Evolutionary conservation across 1,140 invertebrate species (phyloP).

Genomic region (Drepana arcuata): DNA sequence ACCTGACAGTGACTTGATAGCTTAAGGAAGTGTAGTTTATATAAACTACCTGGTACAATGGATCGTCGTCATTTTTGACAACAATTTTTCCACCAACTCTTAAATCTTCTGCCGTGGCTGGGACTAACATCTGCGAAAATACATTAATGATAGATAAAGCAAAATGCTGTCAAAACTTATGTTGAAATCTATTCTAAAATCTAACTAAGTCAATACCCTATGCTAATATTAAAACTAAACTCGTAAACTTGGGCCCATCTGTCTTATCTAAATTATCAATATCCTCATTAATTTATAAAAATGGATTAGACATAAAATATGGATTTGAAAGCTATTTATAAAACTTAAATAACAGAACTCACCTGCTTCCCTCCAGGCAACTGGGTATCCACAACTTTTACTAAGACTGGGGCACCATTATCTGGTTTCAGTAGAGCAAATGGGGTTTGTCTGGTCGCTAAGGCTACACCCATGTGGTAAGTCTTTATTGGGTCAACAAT

Average conservation of each 20-base stretch:
- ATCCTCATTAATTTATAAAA: slow-evolving; percentile 3
- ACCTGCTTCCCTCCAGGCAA: slow-evolving; percentile 59
- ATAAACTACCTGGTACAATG: too few relatives aligned
- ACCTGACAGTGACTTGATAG: too few relatives aligned
- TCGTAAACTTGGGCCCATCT: too few relatives aligned
- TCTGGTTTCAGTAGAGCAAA: slow-evolving; percentile 57
- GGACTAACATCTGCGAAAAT: slow-evolving; percentile 63
- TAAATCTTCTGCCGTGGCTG: slow-evolving; percentile 56
- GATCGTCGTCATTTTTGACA: slow-evolving; percentile 37
- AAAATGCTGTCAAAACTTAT: too few relatives aligned
- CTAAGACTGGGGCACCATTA: slow-evolving; percentile 40
- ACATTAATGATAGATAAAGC: too few relatives aligned
- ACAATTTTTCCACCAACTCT: slow-evolving; percentile 52
- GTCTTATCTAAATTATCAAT: not conserved
- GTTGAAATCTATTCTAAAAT: too few relatives aligned
- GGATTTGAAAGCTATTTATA: too few relatives aligned
- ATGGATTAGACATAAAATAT: too few relatives aligned
- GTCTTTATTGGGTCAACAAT: slow-evolving; percentile 59
- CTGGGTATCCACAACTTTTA: slow-evolving; percentile 55
- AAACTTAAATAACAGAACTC: slow-evolving; percentile 1
- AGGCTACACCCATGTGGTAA: slow-evolving; percentile 55
- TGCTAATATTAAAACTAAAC: too few relatives aligned
- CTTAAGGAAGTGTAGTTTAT: too few relatives aligned
- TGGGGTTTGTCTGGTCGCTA: slow-evolving; percentile 51
- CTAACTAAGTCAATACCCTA: too few relatives aligned